phyloP scores from a whole-genome alignment of 2,888 invertebrate species.

The Drosophila ezoana region DNA sequence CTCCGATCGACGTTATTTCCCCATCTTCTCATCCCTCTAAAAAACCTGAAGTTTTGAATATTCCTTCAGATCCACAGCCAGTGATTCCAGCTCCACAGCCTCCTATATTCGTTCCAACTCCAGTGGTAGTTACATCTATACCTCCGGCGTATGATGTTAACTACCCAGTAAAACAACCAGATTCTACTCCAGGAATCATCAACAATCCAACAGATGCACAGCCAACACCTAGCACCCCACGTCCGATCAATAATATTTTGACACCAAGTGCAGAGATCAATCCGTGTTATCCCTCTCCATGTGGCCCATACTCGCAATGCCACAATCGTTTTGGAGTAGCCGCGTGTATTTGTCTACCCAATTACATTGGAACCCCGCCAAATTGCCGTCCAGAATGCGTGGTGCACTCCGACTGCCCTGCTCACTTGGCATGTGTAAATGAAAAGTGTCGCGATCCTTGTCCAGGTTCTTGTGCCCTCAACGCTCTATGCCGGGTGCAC shows the following conservation, averaged over 20 bases:
- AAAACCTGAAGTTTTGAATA: no score
- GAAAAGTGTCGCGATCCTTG: conserved; percentile 90
- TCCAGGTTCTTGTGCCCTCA: conserved; percentile 89
- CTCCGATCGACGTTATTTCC: no score
- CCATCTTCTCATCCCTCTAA: no score
- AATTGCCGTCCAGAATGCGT: conserved; percentile 87
- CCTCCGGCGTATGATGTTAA: conserved; percentile 51
- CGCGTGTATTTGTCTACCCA: conserved; percentile 86
- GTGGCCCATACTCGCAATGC: conserved; percentile 89
- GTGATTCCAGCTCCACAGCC: conserved; percentile 1
- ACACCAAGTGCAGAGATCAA: conserved; percentile 53
- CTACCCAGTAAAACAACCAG: conserved; percentile 28
- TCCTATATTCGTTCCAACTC: conserved; percentile 22
- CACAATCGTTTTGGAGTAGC: conserved; percentile 88
- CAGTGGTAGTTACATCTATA: neutral
- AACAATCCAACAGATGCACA: conserved; percentile 49
- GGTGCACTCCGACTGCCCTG: conserved; percentile 86
- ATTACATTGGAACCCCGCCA: conserved; percentile 87
- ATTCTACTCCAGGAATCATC: conserved; percentile 32
- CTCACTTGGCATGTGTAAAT: conserved; percentile 87
- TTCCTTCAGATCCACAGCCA: conserved; percentile 32
- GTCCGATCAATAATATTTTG: conserved; percentile 48
- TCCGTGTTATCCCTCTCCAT: conserved; percentile 88
- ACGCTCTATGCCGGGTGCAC: conserved; percentile 89
- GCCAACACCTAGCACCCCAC: conserved; percentile 17